Percentiles rank a stretch among this genome's conserved stretches.
Evolutionary conservation across 2,113 vertebrate genomes (phyloP).

Genomic region (Anser brachyrhynchus): DNA sequence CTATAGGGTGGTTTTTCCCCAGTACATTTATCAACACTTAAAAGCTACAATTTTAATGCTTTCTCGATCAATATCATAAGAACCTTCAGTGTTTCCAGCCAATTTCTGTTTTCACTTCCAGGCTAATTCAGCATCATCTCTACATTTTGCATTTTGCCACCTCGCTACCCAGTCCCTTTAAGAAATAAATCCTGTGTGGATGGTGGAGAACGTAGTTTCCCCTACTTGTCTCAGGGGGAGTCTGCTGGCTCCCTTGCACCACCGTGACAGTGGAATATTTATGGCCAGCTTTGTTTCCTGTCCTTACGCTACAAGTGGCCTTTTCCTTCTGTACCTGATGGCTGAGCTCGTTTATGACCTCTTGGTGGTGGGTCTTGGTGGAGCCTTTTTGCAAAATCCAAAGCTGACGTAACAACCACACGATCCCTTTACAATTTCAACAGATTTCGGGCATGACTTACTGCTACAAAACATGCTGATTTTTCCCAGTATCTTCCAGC

Average conservation of each 20-base stretch:
- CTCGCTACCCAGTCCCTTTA: neutral
- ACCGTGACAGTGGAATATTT: conserved; percentile 11
- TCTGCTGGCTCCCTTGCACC: neutral
- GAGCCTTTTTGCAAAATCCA: neutral
- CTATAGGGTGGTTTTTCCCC: neutral
- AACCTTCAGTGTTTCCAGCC: neutral
- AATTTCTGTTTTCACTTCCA: neutral
- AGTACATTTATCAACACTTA: neutral
- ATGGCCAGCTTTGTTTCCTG: neutral
- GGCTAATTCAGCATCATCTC: neutral
- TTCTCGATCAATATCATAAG: neutral
- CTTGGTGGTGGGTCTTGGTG: neutral
- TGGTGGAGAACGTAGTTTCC: neutral
- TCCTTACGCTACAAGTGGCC: neutral
- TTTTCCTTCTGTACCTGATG: conserved; percentile 14
- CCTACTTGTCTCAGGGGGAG: neutral
- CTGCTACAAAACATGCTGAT: neutral
- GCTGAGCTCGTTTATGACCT: neutral
- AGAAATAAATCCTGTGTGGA: neutral
- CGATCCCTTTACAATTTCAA: neutral
- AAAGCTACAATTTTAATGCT: neutral
- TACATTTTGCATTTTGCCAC: neutral
- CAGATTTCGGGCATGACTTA: neutral
- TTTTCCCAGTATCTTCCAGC: neutral
- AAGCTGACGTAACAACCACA: too few species aligned